Base-by-base conservation (phyloP, 2,113 vertebrate species). In the Charina bottae region DNA sequence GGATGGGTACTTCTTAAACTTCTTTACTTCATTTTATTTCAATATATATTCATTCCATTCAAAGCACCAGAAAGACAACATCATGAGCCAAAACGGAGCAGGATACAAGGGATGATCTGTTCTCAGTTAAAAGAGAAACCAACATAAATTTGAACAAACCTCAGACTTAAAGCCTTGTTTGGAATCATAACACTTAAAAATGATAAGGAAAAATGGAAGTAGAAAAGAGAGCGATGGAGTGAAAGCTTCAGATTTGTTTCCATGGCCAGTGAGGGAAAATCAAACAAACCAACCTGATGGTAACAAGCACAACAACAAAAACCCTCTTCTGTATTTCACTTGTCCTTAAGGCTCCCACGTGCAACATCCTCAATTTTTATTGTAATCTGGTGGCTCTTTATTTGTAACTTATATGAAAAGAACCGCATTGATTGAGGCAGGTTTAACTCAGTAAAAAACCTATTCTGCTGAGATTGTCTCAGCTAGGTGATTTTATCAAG, bases 391-490 rank as follows among this genome's bases (percentile, higher is more conserved):
- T 98, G 97, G 97, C 98, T 98, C 98, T 99, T 98, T 98, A 99
- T 99, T 98, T 99, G 98, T 98, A 98, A 98, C 98, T 98, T 98
- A 98, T 98, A 99, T 98, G 98, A 98, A 99, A 98, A 98, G 98
- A 98, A 98, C 98, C 98, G 98, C 98, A 99, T 98, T 99, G 98
- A 99, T 98, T 99, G 98, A 97, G 98, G 98, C 98, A 99, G 98
- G 98, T 99, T 98, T 99, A 98, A 99, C 98, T 98, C 98, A 98
- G 98, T 99, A 98, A 99, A 98, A 98, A 98, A 98, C 98, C 98
- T 99, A 99, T 98, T 99, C 98, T 97, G 97, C 97, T 96, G 98
- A 98, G 98, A 99, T 98, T 97, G 97, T 97, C 97, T 98, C 97
- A 97, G 97, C 97, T 98, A 97, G 98, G 98, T 98, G 98, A 99